Percentiles rank a stretch among this genome's conserved stretches.
Evolutionary conservation across 2,888 invertebrate species (phyloP).

Genomic region (Cryptocephalus moraei): DNA sequence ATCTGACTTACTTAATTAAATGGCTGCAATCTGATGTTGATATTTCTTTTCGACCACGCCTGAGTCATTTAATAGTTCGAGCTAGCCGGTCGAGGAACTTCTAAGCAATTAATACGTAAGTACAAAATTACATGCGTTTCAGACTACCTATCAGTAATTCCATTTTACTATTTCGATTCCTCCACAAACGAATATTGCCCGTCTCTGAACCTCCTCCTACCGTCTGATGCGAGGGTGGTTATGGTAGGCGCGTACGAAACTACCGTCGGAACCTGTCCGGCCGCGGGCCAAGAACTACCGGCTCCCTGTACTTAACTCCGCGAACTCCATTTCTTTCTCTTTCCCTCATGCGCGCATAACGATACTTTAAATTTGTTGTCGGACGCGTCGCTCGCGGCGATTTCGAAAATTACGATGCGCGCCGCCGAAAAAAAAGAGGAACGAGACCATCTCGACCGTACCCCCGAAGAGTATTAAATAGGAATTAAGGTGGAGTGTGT

Average conservation of each 20-base stretch:
- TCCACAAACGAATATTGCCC: background rate
- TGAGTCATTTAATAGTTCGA: no score
- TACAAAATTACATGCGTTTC: no score
- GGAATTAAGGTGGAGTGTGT: conserved; percentile 12
- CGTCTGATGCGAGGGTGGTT: conserved; percentile 24
- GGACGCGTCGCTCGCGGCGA: conserved; percentile 19
- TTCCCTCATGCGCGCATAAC: conserved; percentile 15
- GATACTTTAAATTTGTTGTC: conserved; percentile 19
- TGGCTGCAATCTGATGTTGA: no score
- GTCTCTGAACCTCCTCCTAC: conserved; percentile 1
- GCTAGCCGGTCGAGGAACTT: no score
- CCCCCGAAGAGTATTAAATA: conserved; percentile 8
- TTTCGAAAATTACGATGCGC: conserved; percentile 18
- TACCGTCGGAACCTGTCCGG: conserved; percentile 27
- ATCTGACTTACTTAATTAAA: no score
- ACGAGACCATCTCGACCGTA: no score
- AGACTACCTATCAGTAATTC: no score
- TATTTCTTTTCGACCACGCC: no score
- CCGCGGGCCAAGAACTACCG: conserved; percentile 21
- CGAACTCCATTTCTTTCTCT: conserved; percentile 3
- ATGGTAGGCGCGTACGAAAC: conserved; percentile 29
- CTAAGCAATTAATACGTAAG: no score
- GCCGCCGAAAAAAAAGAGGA: conserved; percentile 10
- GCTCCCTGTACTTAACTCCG: conserved; percentile 29
- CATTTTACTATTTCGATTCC: no score